These are phyloP conservation scores for Drosophila nigrodunni DNA, from an alignment of 1,140 invertebrate genomes.

Conservation along the genomic window DNA sequence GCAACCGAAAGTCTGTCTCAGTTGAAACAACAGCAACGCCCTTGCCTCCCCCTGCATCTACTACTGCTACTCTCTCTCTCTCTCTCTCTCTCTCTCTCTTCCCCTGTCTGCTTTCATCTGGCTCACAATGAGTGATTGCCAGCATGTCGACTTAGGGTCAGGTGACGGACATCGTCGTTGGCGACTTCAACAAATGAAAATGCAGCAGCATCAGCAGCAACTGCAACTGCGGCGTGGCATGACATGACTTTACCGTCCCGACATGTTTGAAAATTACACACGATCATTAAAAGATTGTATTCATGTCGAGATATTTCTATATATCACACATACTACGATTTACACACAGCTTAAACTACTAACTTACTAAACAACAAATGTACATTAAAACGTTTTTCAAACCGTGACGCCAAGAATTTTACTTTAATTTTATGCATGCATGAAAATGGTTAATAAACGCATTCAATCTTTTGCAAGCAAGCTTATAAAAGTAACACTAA, in stretches of 20 bases:
- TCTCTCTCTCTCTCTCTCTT: slow-evolving; percentile 3
- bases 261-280: slow-evolving; percentile 80
- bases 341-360: no score
- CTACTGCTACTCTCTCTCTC: not conserved
- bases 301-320: slow-evolving; percentile 73
- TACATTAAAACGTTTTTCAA: no score
- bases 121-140: slow-evolving; percentile 70
- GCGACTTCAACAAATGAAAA: slow-evolving; percentile 23
- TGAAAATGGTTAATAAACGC: no score
- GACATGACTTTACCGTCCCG: slow-evolving; percentile 47
- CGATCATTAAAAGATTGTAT: slow-evolving; percentile 83
- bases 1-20: slow-evolving; percentile 61
- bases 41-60: slow-evolving; percentile 5
- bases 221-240: slow-evolving; percentile 29
- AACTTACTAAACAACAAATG: no score
- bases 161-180: slow-evolving; percentile 66
- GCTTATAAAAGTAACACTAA: no score
- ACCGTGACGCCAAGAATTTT: no score
- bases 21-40: slow-evolving; percentile 37
- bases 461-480: no score
- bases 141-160: slow-evolving; percentile 68
- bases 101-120: slow-evolving; percentile 24
- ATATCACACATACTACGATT: not conserved
- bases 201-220: slow-evolving; percentile 18
- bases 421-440: no score